Percentiles rank a stretch among this genome's conserved stretches.
Evolutionary conservation across 92 coral and sea anemone genomes (phyloP).

Genomic region (Virgularia gustaviana): DNA sequence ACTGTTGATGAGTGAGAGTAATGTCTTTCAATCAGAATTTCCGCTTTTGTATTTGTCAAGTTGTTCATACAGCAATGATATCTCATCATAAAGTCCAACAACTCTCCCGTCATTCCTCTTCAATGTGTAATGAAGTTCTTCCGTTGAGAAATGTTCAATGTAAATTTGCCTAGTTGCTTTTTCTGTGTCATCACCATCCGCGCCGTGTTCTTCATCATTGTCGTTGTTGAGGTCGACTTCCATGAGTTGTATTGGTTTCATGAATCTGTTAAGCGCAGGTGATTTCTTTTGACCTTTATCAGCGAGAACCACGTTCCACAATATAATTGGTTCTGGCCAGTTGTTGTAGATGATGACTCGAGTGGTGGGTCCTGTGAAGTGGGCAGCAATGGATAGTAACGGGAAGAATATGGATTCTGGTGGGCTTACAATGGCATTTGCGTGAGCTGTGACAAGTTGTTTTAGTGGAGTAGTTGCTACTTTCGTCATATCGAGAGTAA

Average conservation of each 20-base stretch:
- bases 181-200: constrained; percentile 25
- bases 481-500: neutral
- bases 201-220: constrained; percentile 10
- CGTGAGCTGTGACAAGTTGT: constrained; percentile 59
- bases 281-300: constrained; percentile 67
- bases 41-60: constrained; percentile 60
- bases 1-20: constrained; percentile 49
- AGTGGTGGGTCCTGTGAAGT: constrained; percentile 52
- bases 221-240: constrained; percentile 22
- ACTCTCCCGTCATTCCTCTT: constrained; percentile 56
- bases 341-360: constrained; percentile 43
- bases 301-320: constrained; percentile 60
- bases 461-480: neutral
- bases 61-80: constrained; percentile 58
- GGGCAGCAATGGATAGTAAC: constrained; percentile 47
- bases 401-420: constrained; percentile 55
- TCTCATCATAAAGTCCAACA: constrained; percentile 63
- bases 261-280: constrained; percentile 49
- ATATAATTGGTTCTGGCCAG: constrained; percentile 56
- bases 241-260: constrained; percentile 39
- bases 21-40: constrained; percentile 52
- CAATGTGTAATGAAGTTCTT: constrained; percentile 52
- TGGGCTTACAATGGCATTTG: constrained; percentile 58
- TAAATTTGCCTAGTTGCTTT: constrained; percentile 30
- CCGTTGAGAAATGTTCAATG: constrained; percentile 59